phyloP scores from a whole-genome alignment of 2,888 invertebrate species.

The Dascillus cervinus region DNA sequence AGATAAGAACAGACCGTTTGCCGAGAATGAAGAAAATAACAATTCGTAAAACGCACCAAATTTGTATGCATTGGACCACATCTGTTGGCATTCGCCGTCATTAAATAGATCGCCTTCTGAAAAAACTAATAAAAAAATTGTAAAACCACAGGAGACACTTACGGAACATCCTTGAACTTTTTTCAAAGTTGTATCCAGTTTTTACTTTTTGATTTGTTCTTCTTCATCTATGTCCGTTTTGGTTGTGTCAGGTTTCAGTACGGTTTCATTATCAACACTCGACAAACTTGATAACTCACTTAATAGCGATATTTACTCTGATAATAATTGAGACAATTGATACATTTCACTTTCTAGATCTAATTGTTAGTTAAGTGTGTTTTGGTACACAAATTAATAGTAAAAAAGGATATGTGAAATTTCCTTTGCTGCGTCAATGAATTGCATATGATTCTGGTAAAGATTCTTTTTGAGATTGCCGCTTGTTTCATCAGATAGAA shows the following conservation, averaged over 20 bases:
- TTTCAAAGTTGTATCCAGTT: constrained; percentile 66
- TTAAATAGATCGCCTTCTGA: constrained; percentile 80
- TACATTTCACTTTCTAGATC: constrained; percentile 98
- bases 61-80: constrained; percentile 72
- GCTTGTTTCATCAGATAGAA: constrained; percentile 83
- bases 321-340: constrained; percentile 86
- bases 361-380: constrained; percentile 28
- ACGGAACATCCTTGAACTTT: constrained; percentile 83
- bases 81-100: constrained; percentile 70
- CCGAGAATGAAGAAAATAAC: too few relatives aligned
- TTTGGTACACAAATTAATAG: too few relatives aligned
- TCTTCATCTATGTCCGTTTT: constrained; percentile 40
- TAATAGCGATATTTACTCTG: constrained; percentile 84
- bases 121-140: constrained; percentile 9
- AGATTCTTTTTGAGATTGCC: constrained; percentile 91
- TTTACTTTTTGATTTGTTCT: constrained; percentile 49
- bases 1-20: too few relatives aligned
- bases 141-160: constrained; percentile 29
- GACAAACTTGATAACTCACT: constrained; percentile 66
- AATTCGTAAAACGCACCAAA: constrained; percentile 79
- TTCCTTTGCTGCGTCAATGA: constrained; percentile 96
- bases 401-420: constrained; percentile 67
- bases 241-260: constrained; percentile 39
- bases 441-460: constrained; percentile 95
- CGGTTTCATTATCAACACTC: constrained; percentile 45